Evolutionary conservation across 2,888 invertebrate species (phyloP), one percentile per base, ranked within the genome.

Genomic region (Hemicrepidius hirtus): DNA sequence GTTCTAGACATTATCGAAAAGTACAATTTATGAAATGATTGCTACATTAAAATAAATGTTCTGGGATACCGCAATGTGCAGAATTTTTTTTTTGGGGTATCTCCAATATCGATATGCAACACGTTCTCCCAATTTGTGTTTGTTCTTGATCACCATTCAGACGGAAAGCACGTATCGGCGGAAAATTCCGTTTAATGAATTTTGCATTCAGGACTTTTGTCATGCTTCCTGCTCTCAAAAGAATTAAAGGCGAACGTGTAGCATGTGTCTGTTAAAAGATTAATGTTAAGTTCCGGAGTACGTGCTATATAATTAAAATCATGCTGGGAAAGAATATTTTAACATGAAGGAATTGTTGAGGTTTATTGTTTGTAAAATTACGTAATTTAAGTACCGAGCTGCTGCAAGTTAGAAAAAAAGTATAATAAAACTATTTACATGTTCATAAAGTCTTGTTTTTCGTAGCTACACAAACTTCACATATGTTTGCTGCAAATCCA

Each of bases 151-250:
- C 35, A 16, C 18, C 21, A 35, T 57, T 57, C 57, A 20, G 37
- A 18, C 53, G 53, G 53, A 57, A 57, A 57, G 57, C 57, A 57
- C 57, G 57, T 57, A 37, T 57, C 57, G 5, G 20, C n/a, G n/a
- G 35, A 57, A 37, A 37, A 28, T 57, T 18, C 57, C 35, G 21
- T 57, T 57, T 18, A 57, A 57, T 57, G 57, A 57, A 37, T 57
- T 37, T 57, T 57, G 16, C 53, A 53, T 53, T 57, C 37, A 40
- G 35, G 28, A 35, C n/a, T 37, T 57, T 37, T 40, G 57, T 57
- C 37, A 37, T 40, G 35, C 57, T 57, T 57, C 57, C 37, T 40
- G 37, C 57, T 53, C 46, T 18, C 16, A 46, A 46, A 46, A 16
- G 13, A 46, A 46, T 20, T 46, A 46, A 46, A 3, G 46, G 5